A percentile compares a stretch with the other conserved stretches of the same genome.
Evolutionary conservation across 2,888 invertebrate genomes (phyloP).

Genomic region (Stratiomys singularior): DNA sequence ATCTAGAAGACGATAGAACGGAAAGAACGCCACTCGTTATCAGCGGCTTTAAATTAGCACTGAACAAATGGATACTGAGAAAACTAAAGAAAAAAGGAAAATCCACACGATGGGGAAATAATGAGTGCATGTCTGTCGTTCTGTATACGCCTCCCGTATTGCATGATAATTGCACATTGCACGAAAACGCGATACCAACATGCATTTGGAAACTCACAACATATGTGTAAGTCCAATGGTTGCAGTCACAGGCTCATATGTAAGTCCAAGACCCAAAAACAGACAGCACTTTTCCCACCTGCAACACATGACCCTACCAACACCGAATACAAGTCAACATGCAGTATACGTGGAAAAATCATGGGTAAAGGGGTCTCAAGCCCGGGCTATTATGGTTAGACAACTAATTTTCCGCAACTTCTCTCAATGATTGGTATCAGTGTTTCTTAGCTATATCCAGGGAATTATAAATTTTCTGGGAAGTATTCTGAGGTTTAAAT

Average conservation of each 20-base stretch:
- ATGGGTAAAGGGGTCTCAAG: background rate
- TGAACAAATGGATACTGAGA: background rate
- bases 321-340: background rate
- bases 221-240: background rate
- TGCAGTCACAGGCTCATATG: background rate
- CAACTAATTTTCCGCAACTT: too few species aligned
- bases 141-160: background rate
- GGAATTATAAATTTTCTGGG: too few species aligned
- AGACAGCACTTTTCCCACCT: background rate
- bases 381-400: too few species aligned
- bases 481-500: too few species aligned
- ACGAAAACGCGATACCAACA: background rate
- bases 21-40: background rate
- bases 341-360: background rate
- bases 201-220: background rate
- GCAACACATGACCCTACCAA: background rate
- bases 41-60: background rate
- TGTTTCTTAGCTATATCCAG: too few species aligned
- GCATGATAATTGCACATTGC: constrained; percentile 28
- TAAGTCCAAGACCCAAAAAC: background rate
- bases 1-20: background rate
- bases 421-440: too few species aligned
- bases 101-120: constrained; percentile 7
- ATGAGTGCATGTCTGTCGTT: constrained; percentile 14
- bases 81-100: background rate